Evolutionary conservation across 2,888 invertebrate species (phyloP), one percentile per base, ranked within the genome.

Genomic region (Orthosia incerta): DNA sequence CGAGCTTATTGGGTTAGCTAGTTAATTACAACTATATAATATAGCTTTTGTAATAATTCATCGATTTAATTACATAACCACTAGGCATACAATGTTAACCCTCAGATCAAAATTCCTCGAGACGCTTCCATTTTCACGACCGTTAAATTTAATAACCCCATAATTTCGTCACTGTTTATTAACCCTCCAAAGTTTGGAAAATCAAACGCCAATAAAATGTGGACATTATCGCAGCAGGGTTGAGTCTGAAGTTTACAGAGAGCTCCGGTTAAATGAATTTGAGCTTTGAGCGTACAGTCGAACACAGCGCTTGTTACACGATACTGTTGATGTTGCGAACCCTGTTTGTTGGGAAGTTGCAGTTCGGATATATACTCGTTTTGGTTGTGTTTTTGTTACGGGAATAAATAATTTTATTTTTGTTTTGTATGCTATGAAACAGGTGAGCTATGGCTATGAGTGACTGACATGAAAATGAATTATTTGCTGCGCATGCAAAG

Each of bases 221-320:
- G 77, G 78, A 50, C 79, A 67, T 79, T 76, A 84, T 84, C 79
- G 83, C 75, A 78, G 76, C 51, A 70, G 82, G 85, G 80, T 72
- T 61, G 68, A 65, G 69, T 70, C 73, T 67, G 60, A 72, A 78
- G 74, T 85, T 85, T 79, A 70, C 78, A 79, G 72, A 74, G 69
- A 59, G 85, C 68, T 77, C 68, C 68, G 72, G 74, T 79, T 86
- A 82, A 87, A 86, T 81, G 79, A 83, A 80, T 87, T 86, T 82
- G 78, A 81, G 83, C 79, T 81, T 66, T 72, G 74, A 78, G 23
- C 64, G 76, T 79, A 86, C 76, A 53, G 56, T 65, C 69, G 78
- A 4, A 46, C 46, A 18, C 76, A 72, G 64, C 56, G 71, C 53
- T 67, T 73, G 76, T 74, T 71, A 80, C 15, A 23, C 26, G 75